phyloP scores from a whole-genome alignment of 1,140 invertebrate species.

The Cardiocondyla obscurior region DNA sequence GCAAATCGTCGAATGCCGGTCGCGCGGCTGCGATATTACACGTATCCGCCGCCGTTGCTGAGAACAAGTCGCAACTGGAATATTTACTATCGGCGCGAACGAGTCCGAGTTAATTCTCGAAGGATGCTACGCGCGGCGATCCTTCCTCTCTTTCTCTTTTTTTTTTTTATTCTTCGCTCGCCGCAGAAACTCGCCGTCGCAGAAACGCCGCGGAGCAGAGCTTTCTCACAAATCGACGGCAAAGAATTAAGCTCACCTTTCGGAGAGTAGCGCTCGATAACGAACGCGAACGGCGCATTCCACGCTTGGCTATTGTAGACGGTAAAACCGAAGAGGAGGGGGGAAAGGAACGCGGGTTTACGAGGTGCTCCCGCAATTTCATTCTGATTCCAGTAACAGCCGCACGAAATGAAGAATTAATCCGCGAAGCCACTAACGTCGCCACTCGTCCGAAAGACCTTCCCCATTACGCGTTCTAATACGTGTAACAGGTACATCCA shows the following conservation, averaged over 20 bases:
- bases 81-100: constrained; percentile 56
- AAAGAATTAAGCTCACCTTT: constrained; percentile 42
- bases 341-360: background rate
- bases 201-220: background rate
- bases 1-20: constrained; percentile 27
- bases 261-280: background rate
- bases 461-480: background rate
- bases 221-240: constrained; percentile 49
- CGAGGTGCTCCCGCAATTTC: constrained; percentile 28
- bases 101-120: constrained; percentile 53
- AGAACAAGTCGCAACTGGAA: constrained; percentile 28
- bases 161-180: background rate
- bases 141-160: background rate
- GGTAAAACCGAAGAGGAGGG: too few species aligned
- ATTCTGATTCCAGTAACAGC: constrained; percentile 41
- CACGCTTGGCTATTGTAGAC: background rate
- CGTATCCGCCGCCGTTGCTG: background rate
- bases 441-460: background rate
- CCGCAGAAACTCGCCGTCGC: background rate
- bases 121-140: constrained; percentile 5
- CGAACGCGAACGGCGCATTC: constrained; percentile 12
- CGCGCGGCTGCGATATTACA: background rate
- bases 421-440: constrained; percentile 8
- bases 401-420: constrained; percentile 50
- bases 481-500: background rate